Conservation (phyloP, 2,113 vertebrate genomes). For the Lophura nycthemera region DNA sequence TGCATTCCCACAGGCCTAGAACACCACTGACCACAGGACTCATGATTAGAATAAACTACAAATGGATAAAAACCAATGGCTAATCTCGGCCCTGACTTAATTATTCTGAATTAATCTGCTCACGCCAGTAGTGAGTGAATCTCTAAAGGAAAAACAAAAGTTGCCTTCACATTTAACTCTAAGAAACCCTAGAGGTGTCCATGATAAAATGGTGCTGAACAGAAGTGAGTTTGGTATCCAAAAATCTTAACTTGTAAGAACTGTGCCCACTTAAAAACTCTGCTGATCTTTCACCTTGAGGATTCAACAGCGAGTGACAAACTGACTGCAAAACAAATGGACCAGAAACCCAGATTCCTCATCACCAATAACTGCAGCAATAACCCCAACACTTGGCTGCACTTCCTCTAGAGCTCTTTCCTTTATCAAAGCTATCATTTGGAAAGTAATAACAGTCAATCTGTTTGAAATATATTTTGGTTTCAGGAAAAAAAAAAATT, state of each 20-base stretch:
- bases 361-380: background rate
- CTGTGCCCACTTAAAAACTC: background rate
- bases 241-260: slow-evolving; percentile 8
- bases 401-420: slow-evolving; percentile 26
- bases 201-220: background rate
- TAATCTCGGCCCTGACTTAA: background rate
- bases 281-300: slow-evolving; percentile 60
- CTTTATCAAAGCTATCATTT: slow-evolving; percentile 41
- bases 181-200: background rate
- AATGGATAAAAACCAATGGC: background rate
- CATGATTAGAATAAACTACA: background rate
- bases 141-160: slow-evolving; percentile 18
- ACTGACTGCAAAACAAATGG: slow-evolving; percentile 36
- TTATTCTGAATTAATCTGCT: slow-evolving; percentile 11
- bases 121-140: background rate
- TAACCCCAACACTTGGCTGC: slow-evolving; percentile 39
- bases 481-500: background rate
- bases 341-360: slow-evolving; percentile 44
- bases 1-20: background rate
- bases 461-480: slow-evolving; percentile 32
- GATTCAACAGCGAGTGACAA: slow-evolving; percentile 49
- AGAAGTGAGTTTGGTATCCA: background rate
- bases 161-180: background rate
- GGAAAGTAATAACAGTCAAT: slow-evolving; percentile 28
- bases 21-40: slow-evolving; percentile 4